Evolutionary conservation across 2,113 vertebrate genomes (phyloP), one percentile per base, ranked within the genome.

Genomic region (Carassius carassius): DNA sequence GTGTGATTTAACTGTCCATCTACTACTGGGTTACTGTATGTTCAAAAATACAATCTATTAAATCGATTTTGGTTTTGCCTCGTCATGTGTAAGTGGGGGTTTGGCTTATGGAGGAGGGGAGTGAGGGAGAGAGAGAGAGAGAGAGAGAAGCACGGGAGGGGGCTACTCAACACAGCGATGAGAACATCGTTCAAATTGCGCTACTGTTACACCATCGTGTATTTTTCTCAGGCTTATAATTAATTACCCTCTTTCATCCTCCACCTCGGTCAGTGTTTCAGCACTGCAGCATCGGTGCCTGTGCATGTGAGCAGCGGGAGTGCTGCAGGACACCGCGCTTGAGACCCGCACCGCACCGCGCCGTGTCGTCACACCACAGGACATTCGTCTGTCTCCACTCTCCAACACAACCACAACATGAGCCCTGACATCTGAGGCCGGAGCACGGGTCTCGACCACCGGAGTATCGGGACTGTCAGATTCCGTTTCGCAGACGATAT

Each of bases 21-120:
- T 65, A 19, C 10, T 62, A 25, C 44, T 17, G 32, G 21, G 14
- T 44, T 0, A 65, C 58, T 19, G 21, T 29, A 47, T 11, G 4
- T 41, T 41, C 3, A 5, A 44, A 79, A 3, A 8, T n/a, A 37
- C 5, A 23, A 58, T 23, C 41, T 14, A 7, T 65, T 35, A 23
- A 35, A 54, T 16, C 37, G 17, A 16, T 12, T 88, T 91, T 90
- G 83, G 88, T 91, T 88, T 86, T 81, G 32, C 32, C 87, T 87
- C 88, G 92, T 90, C 92, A 91, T 62, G 81, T 75, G 79, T 44
- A 47, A 89, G 90, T 90, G 80, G 87, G 89, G 65, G 82, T 21
- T 83, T 58, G 72, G 25, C 72, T 75, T 73, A 16, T 72, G 23
- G 65, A 49, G 56, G 77, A 79, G 54, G 47, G 56, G 23, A 29